Base-by-base conservation (phyloP, 2,113 vertebrate genomes). In the Lynx canadensis region DNA sequence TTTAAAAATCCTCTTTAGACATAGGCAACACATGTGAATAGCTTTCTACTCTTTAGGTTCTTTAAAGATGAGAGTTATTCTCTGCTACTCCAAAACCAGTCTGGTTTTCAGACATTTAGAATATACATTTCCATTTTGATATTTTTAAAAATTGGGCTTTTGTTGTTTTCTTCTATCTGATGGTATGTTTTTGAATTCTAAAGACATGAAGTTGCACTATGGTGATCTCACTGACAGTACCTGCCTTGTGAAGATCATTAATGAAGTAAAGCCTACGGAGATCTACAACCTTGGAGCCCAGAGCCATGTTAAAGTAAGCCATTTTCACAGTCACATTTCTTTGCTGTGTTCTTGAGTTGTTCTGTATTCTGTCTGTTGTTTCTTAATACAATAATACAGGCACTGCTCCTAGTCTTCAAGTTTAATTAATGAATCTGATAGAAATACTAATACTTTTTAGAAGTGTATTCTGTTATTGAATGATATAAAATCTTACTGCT, bases 191-290 rank as follows among this genome's bases (percentile, higher is more conserved):
- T 82, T 98, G 80, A 94, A 91, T 87, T 97, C 94, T 94, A 74
- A 98, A 99, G 99, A 99, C 95, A 99, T 99, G 99, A 99, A 99
- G 98, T 97, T 99, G 97, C 99, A 99, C 97, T 99, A 99, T 0
- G 99, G 99, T 0, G 99, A 99, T 97, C 99, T 99, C 97, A 99
- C 99, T 0, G 99, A 99, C 98, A 99, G 99, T 97, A 99, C 99
- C 9, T 99, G 99, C 98, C 98, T 99, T 69, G 99, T 99, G 98
- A 99, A 99, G 98, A 99, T 99, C 96, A 99, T 99, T 96, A 99
- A 99, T 94, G 98, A 99, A 98, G 99, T 99, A 23, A 99, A 99
- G 74, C 99, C 99, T 1, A 98, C 99, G 0, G 99, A 99, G 98
- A 99, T 99, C 97, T 99, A 99, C 98, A 99, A 99, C 98, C 99